phyloP scores from a whole-genome alignment of 37 sponge, comb jelly and placozoan species.

The Sycon ciliatum region DNA sequence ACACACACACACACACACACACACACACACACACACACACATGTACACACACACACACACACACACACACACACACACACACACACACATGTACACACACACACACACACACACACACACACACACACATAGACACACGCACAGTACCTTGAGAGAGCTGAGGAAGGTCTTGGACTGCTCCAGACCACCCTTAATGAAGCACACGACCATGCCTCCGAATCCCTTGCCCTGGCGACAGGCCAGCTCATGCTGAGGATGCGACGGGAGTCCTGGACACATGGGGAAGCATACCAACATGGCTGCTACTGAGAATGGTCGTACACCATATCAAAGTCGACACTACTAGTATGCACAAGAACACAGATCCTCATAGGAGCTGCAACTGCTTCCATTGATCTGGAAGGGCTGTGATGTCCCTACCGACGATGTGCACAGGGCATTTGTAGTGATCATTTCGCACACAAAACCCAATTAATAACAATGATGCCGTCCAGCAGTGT shows the following conservation, averaged over 20 bases:
- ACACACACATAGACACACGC: conserved; percentile 20
- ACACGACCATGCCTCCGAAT: conserved; percentile 90
- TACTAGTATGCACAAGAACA: no score
- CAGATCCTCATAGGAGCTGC: no score
- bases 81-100: conserved; percentile 26
- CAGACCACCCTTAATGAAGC: conserved; percentile 63
- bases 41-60: conserved; percentile 15
- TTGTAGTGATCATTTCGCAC: no score
- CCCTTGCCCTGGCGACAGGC: conserved; percentile 78
- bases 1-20: not conserved
- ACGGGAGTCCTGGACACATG: conserved; percentile 59
- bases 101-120: conserved; percentile 23
- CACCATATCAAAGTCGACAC: no score
- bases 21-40: conserved; percentile 5
- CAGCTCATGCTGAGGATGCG: conserved; percentile 91
- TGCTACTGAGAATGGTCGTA: no score
- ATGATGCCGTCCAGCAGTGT: no score
- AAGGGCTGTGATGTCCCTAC: no score
- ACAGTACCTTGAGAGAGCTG: conserved; percentile 52
- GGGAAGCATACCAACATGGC: no score
- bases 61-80: conserved; percentile 22
- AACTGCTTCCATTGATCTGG: no score
- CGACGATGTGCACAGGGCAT: no score
- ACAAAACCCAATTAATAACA: no score
- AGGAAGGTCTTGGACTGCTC: conserved; percentile 62